phyloP scores from a whole-genome alignment of 2,797 vertebrate genomes.

The Coranthus polyacanthus region DNA sequence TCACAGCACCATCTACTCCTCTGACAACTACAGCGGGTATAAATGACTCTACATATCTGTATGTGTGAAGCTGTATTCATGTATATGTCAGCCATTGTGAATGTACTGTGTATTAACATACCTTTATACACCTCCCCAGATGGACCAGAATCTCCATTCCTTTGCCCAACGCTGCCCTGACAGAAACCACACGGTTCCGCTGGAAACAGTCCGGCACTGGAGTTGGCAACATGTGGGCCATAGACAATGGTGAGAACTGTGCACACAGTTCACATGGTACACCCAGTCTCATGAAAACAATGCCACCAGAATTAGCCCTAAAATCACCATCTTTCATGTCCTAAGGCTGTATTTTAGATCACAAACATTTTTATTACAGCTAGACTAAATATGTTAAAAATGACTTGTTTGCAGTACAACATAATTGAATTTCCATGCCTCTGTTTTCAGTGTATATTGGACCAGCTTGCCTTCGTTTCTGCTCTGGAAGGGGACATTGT shows the following conservation, averaged over 20 bases:
- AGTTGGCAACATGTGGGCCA: conserved; percentile 94
- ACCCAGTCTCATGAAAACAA: not conserved
- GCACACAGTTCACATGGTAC: not conserved
- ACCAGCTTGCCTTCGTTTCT: conserved; percentile 96
- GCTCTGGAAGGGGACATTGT: conserved; percentile 97
- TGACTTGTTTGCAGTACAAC: not conserved
- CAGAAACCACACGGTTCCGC: conserved; percentile 92
- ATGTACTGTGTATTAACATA: not conserved
- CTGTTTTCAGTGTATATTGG: conserved; percentile 92
- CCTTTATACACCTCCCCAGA: conserved; percentile 68
- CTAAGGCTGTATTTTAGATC: not conserved
- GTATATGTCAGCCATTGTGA: not conserved
- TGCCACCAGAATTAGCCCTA: not conserved
- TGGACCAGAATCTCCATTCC: conserved; percentile 97
- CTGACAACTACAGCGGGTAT: conserved; percentile 98
- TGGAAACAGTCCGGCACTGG: conserved; percentile 94
- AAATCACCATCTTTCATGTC: not conserved
- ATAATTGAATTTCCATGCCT: conserved; percentile 9
- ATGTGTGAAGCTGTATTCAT: conserved; percentile 2
- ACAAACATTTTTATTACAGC: not conserved
- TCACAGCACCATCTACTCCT: conserved; percentile 96
- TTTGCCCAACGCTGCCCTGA: conserved; percentile 94
- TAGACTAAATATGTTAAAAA: not conserved
- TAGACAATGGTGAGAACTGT: conserved; percentile 82
- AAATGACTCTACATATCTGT: conserved; percentile 39